Percentiles rank a stretch among this genome's conserved stretches.
These are phyloP conservation scores for honey bee (Apis mellifera) DNA, from an alignment of 1,140 invertebrate genomes.

Conservation along the genomic window Amel_HAv3.1 CM009944.2:10405001-10405500, in stretches of 20 bases:
- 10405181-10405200: conserved; percentile 75
- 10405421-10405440: conserved; percentile 63
- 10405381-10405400: neutral
- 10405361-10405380: neutral
- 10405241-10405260: conserved; percentile 25
- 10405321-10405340: conserved; percentile 66
- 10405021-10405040: conserved; percentile 43
- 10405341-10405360: conserved; percentile 18
- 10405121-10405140: conserved; percentile 36
- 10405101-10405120: conserved; percentile 1
- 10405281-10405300: conserved; percentile 24
- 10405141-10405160: neutral
- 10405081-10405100: conserved; percentile 31
- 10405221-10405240: conserved; percentile 70
- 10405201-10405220: conserved; percentile 78
- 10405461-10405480: conserved; percentile 21
- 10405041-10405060: conserved; percentile 46
- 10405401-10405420: conserved; percentile 47
- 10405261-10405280: conserved; percentile 69
- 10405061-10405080: conserved; percentile 33
- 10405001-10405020: conserved; percentile 50
- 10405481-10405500: conserved; percentile 18
- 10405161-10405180: conserved; percentile 35
- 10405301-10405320: conserved; percentile 45
- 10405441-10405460: conserved; percentile 61